Conservation (phyloP, 2,888 invertebrate species). For the Epirrhoe tristata region DNA sequence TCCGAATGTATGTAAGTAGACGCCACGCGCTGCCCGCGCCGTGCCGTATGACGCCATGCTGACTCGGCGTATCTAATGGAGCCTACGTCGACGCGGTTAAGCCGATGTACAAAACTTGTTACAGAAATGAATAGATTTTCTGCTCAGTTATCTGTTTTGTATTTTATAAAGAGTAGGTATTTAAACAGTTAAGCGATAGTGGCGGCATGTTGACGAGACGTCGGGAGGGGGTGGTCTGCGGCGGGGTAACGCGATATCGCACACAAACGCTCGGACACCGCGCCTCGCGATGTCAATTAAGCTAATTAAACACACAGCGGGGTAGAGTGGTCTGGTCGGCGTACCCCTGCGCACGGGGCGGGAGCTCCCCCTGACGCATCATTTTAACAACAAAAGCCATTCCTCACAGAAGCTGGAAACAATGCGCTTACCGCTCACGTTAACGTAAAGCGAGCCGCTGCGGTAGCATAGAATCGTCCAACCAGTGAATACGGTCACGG, state of each 20-base stretch:
- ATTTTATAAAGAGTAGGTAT: slow-evolving; percentile 12
- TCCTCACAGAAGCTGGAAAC: slow-evolving; percentile 66
- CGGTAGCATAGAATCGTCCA: slow-evolving; percentile 49
- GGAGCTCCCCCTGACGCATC: slow-evolving; percentile 68
- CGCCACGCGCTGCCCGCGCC: slow-evolving; percentile 35
- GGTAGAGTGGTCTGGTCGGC: slow-evolving; percentile 67
- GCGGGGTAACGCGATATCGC: slow-evolving; percentile 77
- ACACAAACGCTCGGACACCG: slow-evolving; percentile 84
- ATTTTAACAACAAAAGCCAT: slow-evolving; percentile 75
- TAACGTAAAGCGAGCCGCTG: slow-evolving; percentile 29
- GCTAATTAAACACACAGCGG: slow-evolving; percentile 83
- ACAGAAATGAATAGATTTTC: slow-evolving; percentile 40
- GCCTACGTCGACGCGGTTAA: slow-evolving; percentile 58
- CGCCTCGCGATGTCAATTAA: slow-evolving; percentile 84
- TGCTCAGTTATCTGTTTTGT: slow-evolving; percentile 15
- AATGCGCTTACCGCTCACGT: slow-evolving; percentile 49
- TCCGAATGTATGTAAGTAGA: slow-evolving; percentile 67
- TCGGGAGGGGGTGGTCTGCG: slow-evolving; percentile 47
- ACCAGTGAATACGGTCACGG: slow-evolving; percentile 39
- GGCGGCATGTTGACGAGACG: slow-evolving; percentile 53
- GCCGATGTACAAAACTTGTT: slow-evolving; percentile 50
- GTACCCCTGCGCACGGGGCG: slow-evolving; percentile 53
- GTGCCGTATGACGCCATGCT: slow-evolving; percentile 67
- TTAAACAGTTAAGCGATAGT: slow-evolving; percentile 22
- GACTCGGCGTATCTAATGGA: slow-evolving; percentile 62